A percentile compares a stretch with the other conserved stretches of the same genome.
phyloP scores from a whole-genome alignment of 2,797 vertebrate genomes.

The Coilia nasus region DNA sequence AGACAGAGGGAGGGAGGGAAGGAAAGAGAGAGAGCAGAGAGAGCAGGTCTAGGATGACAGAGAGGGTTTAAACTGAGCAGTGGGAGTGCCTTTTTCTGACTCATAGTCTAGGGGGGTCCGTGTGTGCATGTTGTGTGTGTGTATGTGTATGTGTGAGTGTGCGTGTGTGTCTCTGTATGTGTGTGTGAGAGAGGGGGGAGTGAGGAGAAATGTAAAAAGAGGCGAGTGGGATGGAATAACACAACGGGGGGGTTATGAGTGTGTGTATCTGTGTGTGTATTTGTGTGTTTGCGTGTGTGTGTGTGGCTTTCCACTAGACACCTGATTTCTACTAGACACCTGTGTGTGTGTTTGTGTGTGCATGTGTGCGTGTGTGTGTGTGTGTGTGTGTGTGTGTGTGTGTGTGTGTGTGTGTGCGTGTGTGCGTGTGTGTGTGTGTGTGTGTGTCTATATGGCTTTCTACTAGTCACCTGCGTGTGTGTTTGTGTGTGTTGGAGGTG shows the following conservation, averaged over 20 bases:
- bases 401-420: too few species aligned
- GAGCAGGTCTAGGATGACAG: constrained; percentile 33
- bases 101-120: background rate
- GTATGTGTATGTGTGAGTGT: background rate
- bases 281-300: too few species aligned
- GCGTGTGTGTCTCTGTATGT: background rate
- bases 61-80: constrained; percentile 19
- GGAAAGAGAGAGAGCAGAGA: background rate
- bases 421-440: too few species aligned
- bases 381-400: too few species aligned
- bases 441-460: too few species aligned
- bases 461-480: too few species aligned
- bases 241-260: background rate
- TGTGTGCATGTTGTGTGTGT: background rate
- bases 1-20: background rate
- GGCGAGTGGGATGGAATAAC: background rate
- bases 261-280: background rate
- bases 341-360: too few species aligned
- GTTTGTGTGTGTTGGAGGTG: too few species aligned
- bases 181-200: background rate
- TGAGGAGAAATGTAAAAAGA: background rate
- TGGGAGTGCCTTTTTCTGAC: background rate
- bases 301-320: too few species aligned
- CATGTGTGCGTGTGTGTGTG: background rate
- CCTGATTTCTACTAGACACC: too few species aligned